Conservation (phyloP, 2,797 vertebrate species). For the Eulemur mongoz region DNA sequence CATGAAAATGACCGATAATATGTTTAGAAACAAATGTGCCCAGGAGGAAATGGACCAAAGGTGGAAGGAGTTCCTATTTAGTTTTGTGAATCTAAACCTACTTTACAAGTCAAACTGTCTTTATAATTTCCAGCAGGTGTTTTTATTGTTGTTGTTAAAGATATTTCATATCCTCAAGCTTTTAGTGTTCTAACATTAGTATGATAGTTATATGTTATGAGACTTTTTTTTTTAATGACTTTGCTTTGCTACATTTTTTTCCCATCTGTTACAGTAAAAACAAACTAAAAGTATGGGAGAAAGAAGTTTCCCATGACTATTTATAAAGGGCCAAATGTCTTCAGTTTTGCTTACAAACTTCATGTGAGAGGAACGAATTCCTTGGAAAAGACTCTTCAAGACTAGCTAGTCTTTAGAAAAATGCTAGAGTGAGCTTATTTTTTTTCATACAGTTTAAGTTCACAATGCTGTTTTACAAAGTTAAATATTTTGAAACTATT, state of each 20-base stretch:
- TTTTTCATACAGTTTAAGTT: conserved; percentile 20
- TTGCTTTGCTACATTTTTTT: conserved; percentile 52
- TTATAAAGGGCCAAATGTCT: conserved; percentile 55
- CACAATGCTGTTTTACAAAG: conserved; percentile 34
- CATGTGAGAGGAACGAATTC: conserved; percentile 61
- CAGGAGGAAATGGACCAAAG: neutral
- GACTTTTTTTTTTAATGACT: conserved; percentile 6
- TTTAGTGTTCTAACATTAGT: conserved; percentile 20
- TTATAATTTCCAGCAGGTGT: conserved; percentile 34
- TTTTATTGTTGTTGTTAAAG: conserved; percentile 42
- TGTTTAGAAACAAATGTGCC: neutral
- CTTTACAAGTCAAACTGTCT: neutral
- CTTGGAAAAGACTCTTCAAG: conserved; percentile 26
- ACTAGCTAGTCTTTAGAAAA: conserved; percentile 53
- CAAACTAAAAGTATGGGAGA: conserved; percentile 75
- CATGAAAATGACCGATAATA: neutral
- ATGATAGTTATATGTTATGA: conserved; percentile 40
- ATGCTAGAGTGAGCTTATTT: neutral
- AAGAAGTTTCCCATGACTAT: conserved; percentile 69
- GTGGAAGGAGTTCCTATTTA: neutral
- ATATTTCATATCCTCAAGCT: conserved; percentile 45
- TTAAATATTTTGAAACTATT: conserved; percentile 41
- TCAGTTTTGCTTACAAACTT: conserved; percentile 55
- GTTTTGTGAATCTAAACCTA: neutral
- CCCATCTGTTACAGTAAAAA: conserved; percentile 66